Conservation (phyloP, 2,888 invertebrate species). For the Pomacea canaliculata region DNA sequence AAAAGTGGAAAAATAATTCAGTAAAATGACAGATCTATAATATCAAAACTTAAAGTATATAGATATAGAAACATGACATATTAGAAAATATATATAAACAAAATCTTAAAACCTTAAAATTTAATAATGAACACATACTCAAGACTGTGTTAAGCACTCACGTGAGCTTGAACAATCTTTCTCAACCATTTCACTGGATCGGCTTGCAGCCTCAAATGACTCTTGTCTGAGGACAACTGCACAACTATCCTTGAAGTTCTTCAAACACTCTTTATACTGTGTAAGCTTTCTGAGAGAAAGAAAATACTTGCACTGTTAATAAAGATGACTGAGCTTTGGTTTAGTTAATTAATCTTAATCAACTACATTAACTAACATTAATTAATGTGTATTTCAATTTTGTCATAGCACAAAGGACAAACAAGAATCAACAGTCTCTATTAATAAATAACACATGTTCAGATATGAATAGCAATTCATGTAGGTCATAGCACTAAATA, state of each 20-base stretch:
- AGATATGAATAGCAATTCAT: no score
- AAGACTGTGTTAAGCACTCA: no score
- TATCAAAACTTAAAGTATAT: background rate
- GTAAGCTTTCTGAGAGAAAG: constrained; percentile 9
- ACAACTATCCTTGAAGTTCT: constrained; percentile 17
- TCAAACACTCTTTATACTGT: constrained; percentile 15
- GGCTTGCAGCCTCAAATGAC: constrained; percentile 16
- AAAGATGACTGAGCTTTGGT: no score
- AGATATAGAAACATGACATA: background rate
- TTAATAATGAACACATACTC: background rate
- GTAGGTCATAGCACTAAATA: no score
- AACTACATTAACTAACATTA: no score
- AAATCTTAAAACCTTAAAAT: background rate
- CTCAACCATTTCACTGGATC: background rate
- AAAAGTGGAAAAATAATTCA: background rate
- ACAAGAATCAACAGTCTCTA: no score
- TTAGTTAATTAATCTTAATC: no score
- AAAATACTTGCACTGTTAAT: background rate
- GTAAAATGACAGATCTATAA: background rate
- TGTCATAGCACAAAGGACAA: no score
- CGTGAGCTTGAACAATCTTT: background rate
- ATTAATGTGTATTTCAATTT: no score
- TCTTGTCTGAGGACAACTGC: constrained; percentile 9
- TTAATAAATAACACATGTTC: background rate
- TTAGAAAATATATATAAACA: background rate